These are phyloP conservation scores for Drosophila eohydei DNA, from an alignment of 2,888 invertebrate genomes.

Conservation along the genomic window DNA sequence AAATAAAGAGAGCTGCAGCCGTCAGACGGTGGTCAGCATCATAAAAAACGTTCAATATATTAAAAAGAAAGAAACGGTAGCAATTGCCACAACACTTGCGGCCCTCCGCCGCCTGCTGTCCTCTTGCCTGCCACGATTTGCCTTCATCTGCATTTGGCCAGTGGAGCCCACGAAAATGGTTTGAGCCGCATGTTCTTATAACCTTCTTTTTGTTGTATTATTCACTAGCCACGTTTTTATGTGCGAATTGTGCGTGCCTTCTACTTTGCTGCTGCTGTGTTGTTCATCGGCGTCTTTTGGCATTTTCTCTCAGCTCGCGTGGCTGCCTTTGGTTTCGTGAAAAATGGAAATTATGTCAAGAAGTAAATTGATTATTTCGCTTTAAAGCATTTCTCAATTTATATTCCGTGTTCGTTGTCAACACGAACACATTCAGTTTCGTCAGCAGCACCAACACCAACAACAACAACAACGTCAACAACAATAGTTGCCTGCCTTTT, in stretches of 20 bases:
- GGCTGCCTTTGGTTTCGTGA: conserved; percentile 78
- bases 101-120: background rate
- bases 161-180: conserved; percentile 19
- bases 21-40: conserved; percentile 61
- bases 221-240: conserved; percentile 40
- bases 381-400: conserved; percentile 84
- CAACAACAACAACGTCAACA: conserved; percentile 37
- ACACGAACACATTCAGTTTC: conserved; percentile 78
- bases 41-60: conserved; percentile 52
- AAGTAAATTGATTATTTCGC: conserved; percentile 84
- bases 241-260: conserved; percentile 73
- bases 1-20: conserved; percentile 66
- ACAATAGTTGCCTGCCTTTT: conserved; percentile 64
- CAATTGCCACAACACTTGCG: conserved; percentile 39
- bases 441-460: conserved; percentile 52
- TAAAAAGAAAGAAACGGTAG: conserved; percentile 50
- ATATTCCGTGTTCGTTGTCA: conserved; percentile 82
- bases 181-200: conserved; percentile 33
- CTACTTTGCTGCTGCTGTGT: conserved; percentile 12
- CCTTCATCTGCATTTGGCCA: conserved; percentile 46
- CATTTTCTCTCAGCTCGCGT: conserved; percentile 61
- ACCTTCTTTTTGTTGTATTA: conserved; percentile 19
- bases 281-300: conserved; percentile 29
- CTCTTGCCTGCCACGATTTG: no score
- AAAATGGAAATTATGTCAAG: conserved; percentile 84